These are phyloP conservation scores for Clistopyga incitator DNA, from an alignment of 2,888 invertebrate species.

Conservation along the genomic window DNA sequence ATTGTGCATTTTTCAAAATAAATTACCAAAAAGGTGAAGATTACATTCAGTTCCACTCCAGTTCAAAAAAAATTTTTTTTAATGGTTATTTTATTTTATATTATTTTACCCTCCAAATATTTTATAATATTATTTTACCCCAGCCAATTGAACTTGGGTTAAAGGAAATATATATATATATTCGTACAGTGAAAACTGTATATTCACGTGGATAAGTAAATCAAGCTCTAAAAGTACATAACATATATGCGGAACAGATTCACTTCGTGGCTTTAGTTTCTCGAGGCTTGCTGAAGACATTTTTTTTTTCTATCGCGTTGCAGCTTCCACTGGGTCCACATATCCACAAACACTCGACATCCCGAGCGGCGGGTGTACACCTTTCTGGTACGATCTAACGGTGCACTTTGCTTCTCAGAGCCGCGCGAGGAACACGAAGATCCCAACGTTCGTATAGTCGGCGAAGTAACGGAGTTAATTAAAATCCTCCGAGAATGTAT, in stretches of 20 bases:
- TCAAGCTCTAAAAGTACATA: background rate
- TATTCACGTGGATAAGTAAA: background rate
- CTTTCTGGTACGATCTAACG: slow-evolving; percentile 61
- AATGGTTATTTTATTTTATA: no score
- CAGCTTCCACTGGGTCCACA: slow-evolving; percentile 2
- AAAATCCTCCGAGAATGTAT: slow-evolving; percentile 60
- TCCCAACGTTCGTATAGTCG: slow-evolving; percentile 44
- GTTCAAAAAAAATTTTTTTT: no score
- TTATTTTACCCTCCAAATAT: no score
- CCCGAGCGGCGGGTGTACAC: slow-evolving; percentile 39
- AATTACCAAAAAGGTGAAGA: no score
- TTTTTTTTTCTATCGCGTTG: background rate
- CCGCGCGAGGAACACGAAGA: slow-evolving; percentile 51
- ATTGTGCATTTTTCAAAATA: no score
- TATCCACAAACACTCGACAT: slow-evolving; percentile 12
- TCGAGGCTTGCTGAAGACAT: background rate
- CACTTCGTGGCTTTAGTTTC: slow-evolving; percentile 5
- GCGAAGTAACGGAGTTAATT: slow-evolving; percentile 64
- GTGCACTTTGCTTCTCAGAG: slow-evolving; percentile 43
- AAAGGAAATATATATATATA: no score
- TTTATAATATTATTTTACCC: no score
- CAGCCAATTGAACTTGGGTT: no score
- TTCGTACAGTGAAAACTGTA: no score
- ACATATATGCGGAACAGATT: background rate
- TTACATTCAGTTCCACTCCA: no score